A percentile compares a stretch with the other conserved stretches of the same genome.
phyloP scores from a whole-genome alignment of 2,888 invertebrate species.

The Protophormia terraenovae region DNA sequence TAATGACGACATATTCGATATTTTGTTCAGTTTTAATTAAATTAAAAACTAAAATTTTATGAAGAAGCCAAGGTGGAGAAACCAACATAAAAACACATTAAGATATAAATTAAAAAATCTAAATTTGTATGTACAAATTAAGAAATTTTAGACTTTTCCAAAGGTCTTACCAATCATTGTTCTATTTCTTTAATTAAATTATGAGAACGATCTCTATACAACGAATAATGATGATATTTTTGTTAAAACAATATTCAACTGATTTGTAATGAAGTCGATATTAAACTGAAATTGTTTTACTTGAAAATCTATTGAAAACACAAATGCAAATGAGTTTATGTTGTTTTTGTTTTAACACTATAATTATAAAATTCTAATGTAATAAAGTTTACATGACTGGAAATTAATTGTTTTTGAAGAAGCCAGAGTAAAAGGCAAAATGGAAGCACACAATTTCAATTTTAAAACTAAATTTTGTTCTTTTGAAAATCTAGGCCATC shows the following conservation, averaged over 20 bases:
- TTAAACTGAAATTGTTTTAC: slow-evolving; percentile 11
- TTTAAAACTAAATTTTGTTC: too few species aligned
- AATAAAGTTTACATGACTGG: slow-evolving; percentile 9
- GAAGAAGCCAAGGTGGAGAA: not conserved
- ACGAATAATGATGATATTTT: not conserved
- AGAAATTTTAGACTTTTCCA: not conserved
- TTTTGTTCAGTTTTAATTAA: slow-evolving; percentile 16
- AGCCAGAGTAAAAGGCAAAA: not conserved
- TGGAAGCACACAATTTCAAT: not conserved
- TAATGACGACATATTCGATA: slow-evolving; percentile 40
- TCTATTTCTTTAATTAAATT: not conserved
- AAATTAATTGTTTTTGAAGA: slow-evolving; percentile 1
- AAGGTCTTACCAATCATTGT: slow-evolving; percentile 29
- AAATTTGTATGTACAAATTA: not conserved
- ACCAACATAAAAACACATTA: not conserved
- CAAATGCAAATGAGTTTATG: slow-evolving; percentile 43
- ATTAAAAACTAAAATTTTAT: not conserved
- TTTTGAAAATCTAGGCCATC: too few species aligned
- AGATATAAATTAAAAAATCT: not conserved
- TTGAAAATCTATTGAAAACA: slow-evolving; percentile 1
- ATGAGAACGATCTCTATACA: not conserved
- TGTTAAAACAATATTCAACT: not conserved
- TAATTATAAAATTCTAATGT: not conserved
- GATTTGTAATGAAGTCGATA: not conserved
- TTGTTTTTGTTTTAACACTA: not conserved